Base-by-base conservation (phyloP, 2,888 invertebrate genomes). In the Rugalucina vietnamica region DNA sequence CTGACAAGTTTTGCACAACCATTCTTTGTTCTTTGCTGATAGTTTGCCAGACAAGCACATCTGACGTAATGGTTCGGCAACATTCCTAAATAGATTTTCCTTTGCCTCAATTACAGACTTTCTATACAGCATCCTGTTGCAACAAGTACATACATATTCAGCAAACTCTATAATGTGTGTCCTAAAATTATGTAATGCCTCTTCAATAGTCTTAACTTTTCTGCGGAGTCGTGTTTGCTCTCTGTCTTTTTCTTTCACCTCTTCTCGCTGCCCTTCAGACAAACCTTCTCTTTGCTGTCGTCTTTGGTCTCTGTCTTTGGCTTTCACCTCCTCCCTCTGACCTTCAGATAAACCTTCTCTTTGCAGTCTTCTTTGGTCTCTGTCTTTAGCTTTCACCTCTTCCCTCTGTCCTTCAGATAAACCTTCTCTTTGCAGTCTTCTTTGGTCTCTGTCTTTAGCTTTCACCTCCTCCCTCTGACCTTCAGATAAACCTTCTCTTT, bases 111-210 rank as follows among this genome's bases (percentile, higher is more conserved):
- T 24, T 5, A 75, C 75, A 29, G 32, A 14, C 32, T 57, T 54
- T 57, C 34, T 54, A 36, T 75, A 75, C 57, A 75, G 4, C 43
- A 75, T 14, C 21, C 75, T 29, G 27, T 75, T 54, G 27, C 75
- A 75, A 24, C 75, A 75, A 5, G 75, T 75, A 75, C 75, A 75
- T 12, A 75, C 32, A 54, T 50, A 75, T 34, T 75, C n/a, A 36
- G 75, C 57, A 75, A 32, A 75, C n/a, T 75, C 36, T 12, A 5
- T 34, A 37, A 70, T 70, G 21, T 29, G 27, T 27, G 4, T 18
- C 5, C 29, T 3, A 29, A 60, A 60, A 4, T 29, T 60, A 4
- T 60, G 8, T 43, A 43, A 43, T 43, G 43, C 43, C 43, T 43
- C 18, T 43, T 43, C 43, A 43, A 43, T 43, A 18, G 43, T 43